Percentiles rank a stretch among this genome's conserved stretches.
Evolutionary conservation across 30 jellyfish, hydroid and myxozoan genomes (phyloP).

Genomic region (Thelohanellus kitauei): DNA sequence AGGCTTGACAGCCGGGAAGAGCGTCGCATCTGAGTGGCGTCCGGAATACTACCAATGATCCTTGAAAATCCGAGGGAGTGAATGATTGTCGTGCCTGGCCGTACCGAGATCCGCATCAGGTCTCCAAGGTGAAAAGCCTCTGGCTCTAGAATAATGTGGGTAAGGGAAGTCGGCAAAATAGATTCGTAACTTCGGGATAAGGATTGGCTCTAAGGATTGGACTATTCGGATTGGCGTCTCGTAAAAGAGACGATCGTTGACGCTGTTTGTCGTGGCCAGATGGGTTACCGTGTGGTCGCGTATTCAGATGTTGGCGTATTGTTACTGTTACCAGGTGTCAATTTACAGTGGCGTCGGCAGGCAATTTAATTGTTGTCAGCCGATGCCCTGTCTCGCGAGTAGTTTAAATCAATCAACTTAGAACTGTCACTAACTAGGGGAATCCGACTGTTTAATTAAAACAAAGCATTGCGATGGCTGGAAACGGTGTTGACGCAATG

Average conservation of each 20-base stretch:
- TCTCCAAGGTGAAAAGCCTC: slow-evolving; percentile 38
- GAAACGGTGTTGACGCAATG: slow-evolving; percentile 62
- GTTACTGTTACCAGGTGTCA: not conserved
- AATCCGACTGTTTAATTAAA: slow-evolving; percentile 33
- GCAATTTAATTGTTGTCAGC: not conserved
- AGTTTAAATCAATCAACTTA: slow-evolving; percentile 7
- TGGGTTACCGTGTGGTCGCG: not conserved
- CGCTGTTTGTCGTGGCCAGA: not conserved
- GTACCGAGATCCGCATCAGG: slow-evolving; percentile 36
- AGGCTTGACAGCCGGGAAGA: slow-evolving; percentile 9
- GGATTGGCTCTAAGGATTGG: slow-evolving; percentile 40
- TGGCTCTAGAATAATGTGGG: slow-evolving; percentile 24
- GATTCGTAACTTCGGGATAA: slow-evolving; percentile 33
- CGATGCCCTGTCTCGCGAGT: not conserved
- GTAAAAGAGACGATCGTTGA: not conserved
- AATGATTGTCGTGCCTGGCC: slow-evolving; percentile 8
- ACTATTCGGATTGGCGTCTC: not conserved
- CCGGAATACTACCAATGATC: slow-evolving; percentile 3
- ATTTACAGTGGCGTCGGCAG: not conserved
- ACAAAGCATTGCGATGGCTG: slow-evolving; percentile 33
- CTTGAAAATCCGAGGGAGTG: not conserved
- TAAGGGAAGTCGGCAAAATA: slow-evolving; percentile 43
- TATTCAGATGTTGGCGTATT: not conserved
- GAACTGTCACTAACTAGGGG: slow-evolving; percentile 44
- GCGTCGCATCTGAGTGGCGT: slow-evolving; percentile 16